Evolutionary conservation across 2,888 invertebrate species (phyloP).

Genomic region (Caenorhabditis imperialis): DNA sequence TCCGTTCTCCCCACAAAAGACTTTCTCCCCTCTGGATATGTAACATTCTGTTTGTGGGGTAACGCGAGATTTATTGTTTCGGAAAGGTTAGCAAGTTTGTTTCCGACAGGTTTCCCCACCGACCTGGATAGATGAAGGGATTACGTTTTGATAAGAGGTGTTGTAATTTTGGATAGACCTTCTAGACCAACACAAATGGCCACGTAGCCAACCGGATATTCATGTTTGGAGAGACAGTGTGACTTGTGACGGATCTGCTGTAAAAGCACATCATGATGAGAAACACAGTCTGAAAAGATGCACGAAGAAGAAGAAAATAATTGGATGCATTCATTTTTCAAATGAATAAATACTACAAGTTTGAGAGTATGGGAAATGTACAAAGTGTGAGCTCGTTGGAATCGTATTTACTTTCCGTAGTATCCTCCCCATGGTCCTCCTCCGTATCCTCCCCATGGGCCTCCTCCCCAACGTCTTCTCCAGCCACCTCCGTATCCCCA

Average conservation of each 20-base stretch:
- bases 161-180: constrained; percentile 4
- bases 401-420: constrained; percentile 39
- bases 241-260: constrained; percentile 1
- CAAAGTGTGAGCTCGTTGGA: not conserved
- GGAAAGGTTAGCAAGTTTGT: constrained; percentile 40
- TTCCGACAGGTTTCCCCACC: constrained; percentile 29
- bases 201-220: constrained; percentile 14
- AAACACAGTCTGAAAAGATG: not conserved
- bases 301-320: constrained; percentile 5
- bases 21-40: too few species aligned
- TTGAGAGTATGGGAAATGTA: not conserved
- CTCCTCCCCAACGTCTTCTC: constrained; percentile 40
- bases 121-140: constrained; percentile 27
- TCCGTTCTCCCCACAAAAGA: too few species aligned
- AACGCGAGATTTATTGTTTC: constrained; percentile 42
- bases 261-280: not conserved
- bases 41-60: constrained; percentile 1
- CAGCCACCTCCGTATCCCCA: constrained; percentile 36
- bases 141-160: constrained; percentile 36
- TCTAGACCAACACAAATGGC: not conserved
- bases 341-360: constrained; percentile 44
- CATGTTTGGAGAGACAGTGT: too few species aligned
- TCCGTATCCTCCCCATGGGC: constrained; percentile 42
- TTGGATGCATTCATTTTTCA: constrained; percentile 34
- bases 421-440: constrained; percentile 47